Evolutionary conservation across 92 coral and sea anemone species (phyloP).

Genomic region (Nematostella vectensis): DNA sequence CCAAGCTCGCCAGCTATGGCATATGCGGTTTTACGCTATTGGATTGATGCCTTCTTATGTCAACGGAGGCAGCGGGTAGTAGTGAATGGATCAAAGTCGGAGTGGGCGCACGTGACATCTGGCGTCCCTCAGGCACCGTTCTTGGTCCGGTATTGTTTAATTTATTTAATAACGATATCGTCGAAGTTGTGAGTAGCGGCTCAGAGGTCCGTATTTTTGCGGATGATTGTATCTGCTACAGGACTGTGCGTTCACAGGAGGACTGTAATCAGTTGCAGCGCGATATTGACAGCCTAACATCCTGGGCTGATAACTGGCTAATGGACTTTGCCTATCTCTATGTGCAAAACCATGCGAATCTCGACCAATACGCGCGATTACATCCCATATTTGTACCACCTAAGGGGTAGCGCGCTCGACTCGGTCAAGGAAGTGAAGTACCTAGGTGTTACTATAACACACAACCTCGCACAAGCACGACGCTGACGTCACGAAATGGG

Average conservation of each 20-base stretch:
- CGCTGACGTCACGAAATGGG: not conserved
- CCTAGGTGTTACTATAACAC: constrained; percentile 10
- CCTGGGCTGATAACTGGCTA: constrained; percentile 7
- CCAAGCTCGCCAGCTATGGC: not conserved
- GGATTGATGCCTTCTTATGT: constrained; percentile 3
- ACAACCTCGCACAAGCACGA: constrained; percentile 3
- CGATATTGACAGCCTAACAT: constrained; percentile 1
- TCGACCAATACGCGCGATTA: too few relatives aligned
- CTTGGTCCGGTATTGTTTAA: constrained; percentile 10
- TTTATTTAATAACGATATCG: constrained; percentile 17
- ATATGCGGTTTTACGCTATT: not conserved
- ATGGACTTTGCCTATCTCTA: constrained; percentile 9
- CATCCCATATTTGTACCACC: not conserved
- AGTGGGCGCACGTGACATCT: not conserved
- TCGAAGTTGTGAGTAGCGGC: not conserved
- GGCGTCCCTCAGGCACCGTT: constrained; percentile 11
- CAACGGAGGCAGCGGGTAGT: constrained; percentile 3
- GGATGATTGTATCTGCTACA: constrained; percentile 9
- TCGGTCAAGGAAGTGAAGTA: constrained; percentile 2
- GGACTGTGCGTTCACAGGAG: not conserved
- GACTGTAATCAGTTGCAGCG: constrained; percentile 12
- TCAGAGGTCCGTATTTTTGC: not conserved
- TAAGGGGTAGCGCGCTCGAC: not conserved
- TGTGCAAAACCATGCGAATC: too few relatives aligned
- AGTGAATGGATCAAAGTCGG: constrained; percentile 3